Evolutionary conservation across 30 jellyfish, hydroid and myxozoan species (phyloP).

Genomic region (Nemopilema nomurai): DNA sequence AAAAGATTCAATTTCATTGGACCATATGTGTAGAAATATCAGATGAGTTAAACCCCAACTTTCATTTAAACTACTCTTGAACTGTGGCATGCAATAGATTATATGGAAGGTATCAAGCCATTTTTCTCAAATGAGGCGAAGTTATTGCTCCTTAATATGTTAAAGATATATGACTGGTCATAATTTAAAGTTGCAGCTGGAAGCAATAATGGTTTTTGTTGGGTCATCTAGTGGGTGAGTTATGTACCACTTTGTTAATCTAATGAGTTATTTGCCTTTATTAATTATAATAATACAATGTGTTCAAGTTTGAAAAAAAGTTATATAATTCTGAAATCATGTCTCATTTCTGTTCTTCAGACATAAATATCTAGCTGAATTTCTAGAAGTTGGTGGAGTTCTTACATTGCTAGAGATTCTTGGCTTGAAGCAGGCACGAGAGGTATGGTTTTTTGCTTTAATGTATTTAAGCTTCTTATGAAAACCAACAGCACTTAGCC

Average conservation of each 20-base stretch:
- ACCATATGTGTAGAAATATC: too few relatives aligned
- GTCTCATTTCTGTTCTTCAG: conserved; percentile 26
- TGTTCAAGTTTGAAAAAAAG: too few relatives aligned
- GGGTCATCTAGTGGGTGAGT: conserved; percentile 87
- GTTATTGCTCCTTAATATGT: not conserved
- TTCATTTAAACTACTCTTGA: too few relatives aligned
- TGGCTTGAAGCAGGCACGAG: conserved; percentile 66
- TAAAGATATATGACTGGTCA: conserved; percentile 78
- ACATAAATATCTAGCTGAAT: conserved; percentile 81
- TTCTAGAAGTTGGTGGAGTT: conserved; percentile 90
- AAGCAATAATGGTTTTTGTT: conserved; percentile 60
- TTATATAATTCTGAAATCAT: too few relatives aligned
- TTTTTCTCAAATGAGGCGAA: too few relatives aligned
- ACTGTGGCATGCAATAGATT: too few relatives aligned
- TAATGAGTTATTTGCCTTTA: not conserved
- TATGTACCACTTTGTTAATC: not conserved
- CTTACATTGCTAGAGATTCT: conserved; percentile 77
- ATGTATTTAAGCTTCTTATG: too few relatives aligned
- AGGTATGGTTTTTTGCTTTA: conserved; percentile 21
- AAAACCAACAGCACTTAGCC: too few relatives aligned
- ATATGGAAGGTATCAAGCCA: too few relatives aligned
- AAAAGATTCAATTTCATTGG: too few relatives aligned
- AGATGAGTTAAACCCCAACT: too few relatives aligned
- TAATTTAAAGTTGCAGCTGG: conserved; percentile 51
- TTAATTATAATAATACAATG: too few relatives aligned